Percentiles rank a stretch among this genome's conserved stretches.
phyloP scores from a whole-genome alignment of 2,113 vertebrate genomes.

The human (Homo sapiens) region GRCh38 chr1:91965001-91965500 shows the following conservation, averaged over 20 bases:
- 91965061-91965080: too few species aligned
- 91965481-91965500: not conserved
- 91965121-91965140: too few species aligned
- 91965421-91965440: not conserved
- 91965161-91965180: not conserved
- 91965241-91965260: constrained; percentile 19
- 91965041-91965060: too few species aligned
- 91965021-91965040: too few species aligned
- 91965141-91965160: not conserved
- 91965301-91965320: not conserved
- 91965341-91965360: not conserved
- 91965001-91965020: too few species aligned
- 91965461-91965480: constrained; percentile 1
- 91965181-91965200: not conserved
- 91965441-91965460: not conserved
- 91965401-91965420: not conserved
- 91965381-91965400: not conserved
- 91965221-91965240: not conserved
- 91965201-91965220: not conserved
- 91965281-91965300: not conserved
- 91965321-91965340: not conserved
- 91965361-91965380: not conserved
- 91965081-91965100: too few species aligned
- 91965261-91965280: constrained; percentile 11
- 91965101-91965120: too few species aligned